Evolutionary conservation across 35 echinoderm and acorn worm species (phyloP).

Genomic region (Lytechinus pictus): DNA sequence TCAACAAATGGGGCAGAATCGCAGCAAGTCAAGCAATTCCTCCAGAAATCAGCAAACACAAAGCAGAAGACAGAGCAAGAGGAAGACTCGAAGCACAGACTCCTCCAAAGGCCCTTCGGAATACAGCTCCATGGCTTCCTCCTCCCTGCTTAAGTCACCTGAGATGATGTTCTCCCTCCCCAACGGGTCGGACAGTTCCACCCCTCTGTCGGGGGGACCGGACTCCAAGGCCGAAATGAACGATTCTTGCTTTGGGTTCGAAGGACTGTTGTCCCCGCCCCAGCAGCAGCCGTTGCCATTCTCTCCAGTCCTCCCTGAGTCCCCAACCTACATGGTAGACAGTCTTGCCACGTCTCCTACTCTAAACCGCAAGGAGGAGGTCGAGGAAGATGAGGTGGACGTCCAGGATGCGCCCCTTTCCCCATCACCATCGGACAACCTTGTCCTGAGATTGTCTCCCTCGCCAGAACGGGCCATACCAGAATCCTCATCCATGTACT

Average conservation of each 20-base stretch:
- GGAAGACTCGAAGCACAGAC: neutral
- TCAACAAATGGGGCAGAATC: neutral
- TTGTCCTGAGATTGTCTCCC: constrained; percentile 35
- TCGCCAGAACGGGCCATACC: neutral
- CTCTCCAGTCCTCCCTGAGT: constrained; percentile 28
- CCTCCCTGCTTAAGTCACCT: constrained; percentile 6
- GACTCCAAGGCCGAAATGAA: constrained; percentile 19
- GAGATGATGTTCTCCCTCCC: constrained; percentile 35
- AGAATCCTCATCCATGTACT: neutral
- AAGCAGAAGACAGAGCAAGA: neutral
- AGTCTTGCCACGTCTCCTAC: neutral
- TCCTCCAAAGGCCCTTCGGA: neutral
- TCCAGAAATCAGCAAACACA: neutral
- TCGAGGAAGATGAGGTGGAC: neutral
- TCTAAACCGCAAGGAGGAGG: neutral
- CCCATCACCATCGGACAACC: constrained; percentile 24
- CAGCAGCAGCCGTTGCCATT: constrained; percentile 26
- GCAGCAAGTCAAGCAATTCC: neutral
- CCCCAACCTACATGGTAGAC: neutral
- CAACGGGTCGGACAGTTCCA: constrained; percentile 42
- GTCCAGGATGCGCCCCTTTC: neutral
- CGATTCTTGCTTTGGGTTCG: constrained; percentile 37
- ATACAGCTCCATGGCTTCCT: neutral
- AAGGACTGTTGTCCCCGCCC: neutral
- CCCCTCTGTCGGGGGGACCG: neutral